These are phyloP conservation scores for Chaenodraco wilsoni DNA, from an alignment of 2,797 vertebrate species.

Conservation along the genomic window DNA sequence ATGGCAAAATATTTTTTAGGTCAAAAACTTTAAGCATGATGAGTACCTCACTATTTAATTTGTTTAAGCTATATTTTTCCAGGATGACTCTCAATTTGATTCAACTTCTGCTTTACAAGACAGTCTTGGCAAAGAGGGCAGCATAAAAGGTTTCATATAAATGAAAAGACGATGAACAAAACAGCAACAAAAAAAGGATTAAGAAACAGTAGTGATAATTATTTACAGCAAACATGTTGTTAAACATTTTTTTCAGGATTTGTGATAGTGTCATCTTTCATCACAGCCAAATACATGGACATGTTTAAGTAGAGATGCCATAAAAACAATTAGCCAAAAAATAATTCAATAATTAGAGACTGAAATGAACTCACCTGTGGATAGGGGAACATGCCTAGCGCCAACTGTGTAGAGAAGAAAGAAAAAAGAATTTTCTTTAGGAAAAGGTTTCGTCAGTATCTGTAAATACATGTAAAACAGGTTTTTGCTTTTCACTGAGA, in stretches of 20 bases:
- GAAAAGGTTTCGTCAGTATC: not conserved
- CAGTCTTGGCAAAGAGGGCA: no score
- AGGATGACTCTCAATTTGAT: no score
- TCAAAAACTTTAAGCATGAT: not conserved
- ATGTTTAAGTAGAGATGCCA: not conserved
- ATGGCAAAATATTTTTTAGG: not conserved
- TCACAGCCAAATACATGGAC: not conserved
- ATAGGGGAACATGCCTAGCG: slow-evolving; percentile 97
- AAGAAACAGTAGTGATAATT: no score
- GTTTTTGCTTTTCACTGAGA: no score
- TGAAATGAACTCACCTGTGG: slow-evolving; percentile 94
- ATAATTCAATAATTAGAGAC: not conserved
- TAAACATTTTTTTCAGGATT: no score
- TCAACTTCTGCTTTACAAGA: no score
- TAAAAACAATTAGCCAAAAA: not conserved
- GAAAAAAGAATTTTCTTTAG: not conserved
- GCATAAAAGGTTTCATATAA: no score
- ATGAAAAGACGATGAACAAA: no score
- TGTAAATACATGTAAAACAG: not conserved
- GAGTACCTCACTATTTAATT: not conserved
- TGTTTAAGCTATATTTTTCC: no score
- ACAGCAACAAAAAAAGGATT: no score
- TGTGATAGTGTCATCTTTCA: not conserved
- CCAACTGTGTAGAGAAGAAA: slow-evolving; percentile 86
- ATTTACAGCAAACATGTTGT: no score